Evolutionary conservation across 2,888 invertebrate genomes (phyloP).

Genomic region (Ceramica pisi): DNA sequence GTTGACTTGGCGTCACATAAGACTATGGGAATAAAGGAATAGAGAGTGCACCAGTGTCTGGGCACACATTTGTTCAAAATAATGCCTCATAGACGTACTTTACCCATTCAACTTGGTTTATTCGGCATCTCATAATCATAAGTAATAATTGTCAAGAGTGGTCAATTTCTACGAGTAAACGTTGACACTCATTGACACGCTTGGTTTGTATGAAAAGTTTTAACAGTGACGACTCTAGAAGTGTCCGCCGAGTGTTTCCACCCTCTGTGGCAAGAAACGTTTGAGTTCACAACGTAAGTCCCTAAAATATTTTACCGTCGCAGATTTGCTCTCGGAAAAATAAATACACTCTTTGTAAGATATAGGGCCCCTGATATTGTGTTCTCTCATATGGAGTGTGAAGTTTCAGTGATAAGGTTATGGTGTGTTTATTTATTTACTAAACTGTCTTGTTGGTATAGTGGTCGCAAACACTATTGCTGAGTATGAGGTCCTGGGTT

Average conservation of each 20-base stretch:
- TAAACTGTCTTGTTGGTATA: neutral
- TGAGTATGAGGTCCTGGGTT: neutral
- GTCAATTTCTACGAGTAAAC: neutral
- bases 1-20: no score
- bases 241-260: neutral
- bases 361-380: constrained; percentile 23
- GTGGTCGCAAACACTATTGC: neutral
- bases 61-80: no score
- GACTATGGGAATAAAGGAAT: no score
- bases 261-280: constrained; percentile 24
- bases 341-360: constrained; percentile 49
- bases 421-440: neutral
- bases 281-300: constrained; percentile 51
- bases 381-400: constrained; percentile 23
- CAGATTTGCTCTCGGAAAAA: constrained; percentile 43
- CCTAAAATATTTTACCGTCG: constrained; percentile 57
- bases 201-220: neutral
- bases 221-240: neutral
- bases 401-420: constrained; percentile 26
- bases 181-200: neutral
- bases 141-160: neutral
- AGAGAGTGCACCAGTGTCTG: no score
- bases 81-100: no score
- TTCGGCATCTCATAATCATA: neutral
- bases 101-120: no score